phyloP scores from a whole-genome alignment of 2,113 vertebrate species.

The Siphamia tubifer region DNA sequence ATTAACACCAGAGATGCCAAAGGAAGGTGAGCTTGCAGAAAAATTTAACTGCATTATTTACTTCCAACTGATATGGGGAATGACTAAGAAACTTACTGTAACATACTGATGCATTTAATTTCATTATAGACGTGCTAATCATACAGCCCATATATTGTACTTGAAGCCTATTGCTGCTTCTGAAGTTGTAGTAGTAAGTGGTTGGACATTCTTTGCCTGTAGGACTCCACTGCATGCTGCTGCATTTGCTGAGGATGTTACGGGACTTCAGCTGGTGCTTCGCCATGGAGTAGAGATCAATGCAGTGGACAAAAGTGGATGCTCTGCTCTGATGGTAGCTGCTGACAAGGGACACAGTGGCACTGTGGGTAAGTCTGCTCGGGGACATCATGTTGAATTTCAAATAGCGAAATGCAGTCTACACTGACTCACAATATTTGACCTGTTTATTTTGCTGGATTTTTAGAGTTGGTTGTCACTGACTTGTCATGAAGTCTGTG shows the following conservation, averaged over 20 bases:
- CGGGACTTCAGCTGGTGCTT: slow-evolving; percentile 92
- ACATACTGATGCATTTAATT: neutral
- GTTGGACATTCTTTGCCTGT: neutral
- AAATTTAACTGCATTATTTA: neutral
- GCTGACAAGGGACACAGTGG: slow-evolving; percentile 92
- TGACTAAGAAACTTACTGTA: neutral
- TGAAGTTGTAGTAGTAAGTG: neutral
- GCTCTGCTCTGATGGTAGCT: slow-evolving; percentile 93
- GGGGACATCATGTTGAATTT: no score
- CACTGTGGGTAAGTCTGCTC: slow-evolving; percentile 84
- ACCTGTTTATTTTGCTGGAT: neutral
- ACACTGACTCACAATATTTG: neutral
- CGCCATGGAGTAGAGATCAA: slow-evolving; percentile 91
- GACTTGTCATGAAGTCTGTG: neutral
- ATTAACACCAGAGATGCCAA: slow-evolving; percentile 97
- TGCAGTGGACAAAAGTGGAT: slow-evolving; percentile 85
- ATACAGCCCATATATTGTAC: neutral
- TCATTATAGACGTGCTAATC: neutral
- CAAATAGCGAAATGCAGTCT: no score
- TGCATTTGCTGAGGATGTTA: slow-evolving; percentile 91
- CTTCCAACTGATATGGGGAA: neutral
- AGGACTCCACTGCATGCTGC: slow-evolving; percentile 97
- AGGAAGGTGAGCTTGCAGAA: slow-evolving; percentile 86
- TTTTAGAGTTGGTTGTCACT: fast-evolving
- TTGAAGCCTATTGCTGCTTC: neutral